phyloP scores from a whole-genome alignment of 1,140 invertebrate genomes.

The Drosophila dunni region DNA sequence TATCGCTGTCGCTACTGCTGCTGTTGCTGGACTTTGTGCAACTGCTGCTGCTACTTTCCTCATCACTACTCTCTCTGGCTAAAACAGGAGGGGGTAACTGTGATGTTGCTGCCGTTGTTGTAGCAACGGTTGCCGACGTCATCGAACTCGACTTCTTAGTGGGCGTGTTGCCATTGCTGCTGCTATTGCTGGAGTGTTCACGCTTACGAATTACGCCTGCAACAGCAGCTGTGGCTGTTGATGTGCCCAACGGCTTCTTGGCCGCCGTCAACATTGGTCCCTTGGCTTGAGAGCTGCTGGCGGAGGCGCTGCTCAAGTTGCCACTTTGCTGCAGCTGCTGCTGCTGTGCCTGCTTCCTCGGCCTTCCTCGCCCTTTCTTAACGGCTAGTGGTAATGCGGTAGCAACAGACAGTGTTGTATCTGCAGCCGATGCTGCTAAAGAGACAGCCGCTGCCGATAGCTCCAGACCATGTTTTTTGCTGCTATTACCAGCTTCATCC shows the following conservation, averaged over 20 bases:
- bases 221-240: conserved; percentile 39
- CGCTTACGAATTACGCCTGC: conserved; percentile 50
- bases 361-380: conserved; percentile 77
- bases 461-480: conserved; percentile 57
- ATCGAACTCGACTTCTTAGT: conserved; percentile 55
- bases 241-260: conserved; percentile 70
- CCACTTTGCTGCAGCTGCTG: conserved; percentile 48
- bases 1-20: conserved; percentile 14
- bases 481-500: conserved; percentile 56
- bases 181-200: conserved; percentile 62
- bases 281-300: conserved; percentile 64
- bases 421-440: conserved; percentile 20
- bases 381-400: conserved; percentile 26
- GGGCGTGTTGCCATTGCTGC: conserved; percentile 71
- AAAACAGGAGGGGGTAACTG: not conserved
- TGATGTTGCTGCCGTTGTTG: conserved; percentile 28
- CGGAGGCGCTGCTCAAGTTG: conserved; percentile 56
- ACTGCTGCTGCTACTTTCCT: not conserved
- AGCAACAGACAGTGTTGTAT: conserved; percentile 7
- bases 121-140: conserved; percentile 26
- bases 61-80: not conserved
- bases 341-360: conserved; percentile 61
- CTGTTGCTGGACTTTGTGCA: conserved; percentile 21
- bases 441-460: conserved; percentile 12
- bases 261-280: conserved; percentile 75